Evolutionary conservation across 1,140 invertebrate genomes (phyloP).

Genomic region (Orchesella cincta): DNA sequence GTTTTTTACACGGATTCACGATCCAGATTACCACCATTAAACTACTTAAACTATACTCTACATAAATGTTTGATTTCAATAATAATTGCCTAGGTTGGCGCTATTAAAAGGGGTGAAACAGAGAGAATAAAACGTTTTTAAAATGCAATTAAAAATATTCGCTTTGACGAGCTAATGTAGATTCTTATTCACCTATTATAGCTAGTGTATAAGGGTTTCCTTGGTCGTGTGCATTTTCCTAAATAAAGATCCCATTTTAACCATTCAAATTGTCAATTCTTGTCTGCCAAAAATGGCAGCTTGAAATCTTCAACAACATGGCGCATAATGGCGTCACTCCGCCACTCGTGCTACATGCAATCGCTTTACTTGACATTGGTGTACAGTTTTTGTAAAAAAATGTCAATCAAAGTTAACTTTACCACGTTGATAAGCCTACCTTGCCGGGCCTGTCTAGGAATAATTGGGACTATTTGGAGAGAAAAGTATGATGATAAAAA

Average conservation of each 20-base stretch:
- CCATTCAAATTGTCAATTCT: too few relatives aligned
- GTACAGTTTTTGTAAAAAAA: neutral
- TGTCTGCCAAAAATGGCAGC: neutral
- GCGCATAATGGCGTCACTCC: neutral
- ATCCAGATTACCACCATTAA: neutral
- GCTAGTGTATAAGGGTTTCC: too few relatives aligned
- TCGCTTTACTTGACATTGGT: neutral
- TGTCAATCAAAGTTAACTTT: constrained; percentile 22
- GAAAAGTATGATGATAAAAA: too few relatives aligned
- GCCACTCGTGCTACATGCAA: constrained; percentile 11
- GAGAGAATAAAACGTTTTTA: neutral
- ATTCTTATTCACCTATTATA: neutral
- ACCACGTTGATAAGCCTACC: too few relatives aligned
- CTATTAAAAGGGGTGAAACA: neutral
- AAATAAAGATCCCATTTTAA: too few relatives aligned
- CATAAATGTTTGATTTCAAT: neutral
- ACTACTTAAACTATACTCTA: neutral
- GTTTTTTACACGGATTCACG: constrained; percentile 13
- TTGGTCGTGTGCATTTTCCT: too few relatives aligned
- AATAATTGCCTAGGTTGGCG: neutral
- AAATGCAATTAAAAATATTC: neutral
- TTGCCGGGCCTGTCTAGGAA: too few relatives aligned
- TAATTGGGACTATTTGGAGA: too few relatives aligned
- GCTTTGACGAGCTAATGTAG: neutral
- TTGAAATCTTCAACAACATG: constrained; percentile 8